Evolutionary conservation across 1,140 invertebrate genomes (phyloP).

Genomic region (Pentalonia nigronervosa): DNA sequence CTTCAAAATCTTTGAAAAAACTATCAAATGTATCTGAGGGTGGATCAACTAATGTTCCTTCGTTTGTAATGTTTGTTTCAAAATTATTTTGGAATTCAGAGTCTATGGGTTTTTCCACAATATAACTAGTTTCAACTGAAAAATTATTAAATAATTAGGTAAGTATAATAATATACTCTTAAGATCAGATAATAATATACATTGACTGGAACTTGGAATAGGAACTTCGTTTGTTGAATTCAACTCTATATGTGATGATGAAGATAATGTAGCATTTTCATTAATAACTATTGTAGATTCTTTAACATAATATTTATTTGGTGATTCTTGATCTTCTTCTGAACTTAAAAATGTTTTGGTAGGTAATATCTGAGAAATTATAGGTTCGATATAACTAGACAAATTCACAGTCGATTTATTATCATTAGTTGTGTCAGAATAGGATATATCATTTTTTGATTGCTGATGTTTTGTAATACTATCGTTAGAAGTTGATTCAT

Average conservation of each 20-base stretch:
- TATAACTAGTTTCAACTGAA: slow-evolving; percentile 39
- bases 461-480: neutral
- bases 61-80: neutral
- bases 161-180: neutral
- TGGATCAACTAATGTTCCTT: slow-evolving; percentile 4
- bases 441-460: neutral
- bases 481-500: neutral
- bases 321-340: slow-evolving; percentile 59
- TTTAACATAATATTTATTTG: slow-evolving; percentile 1
- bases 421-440: neutral
- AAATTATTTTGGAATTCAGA: slow-evolving; percentile 8
- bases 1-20: slow-evolving; percentile 54
- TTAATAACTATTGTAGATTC: neutral
- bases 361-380: slow-evolving; percentile 63
- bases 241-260: neutral
- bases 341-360: slow-evolving; percentile 64
- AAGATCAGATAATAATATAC: slow-evolving; percentile 24
- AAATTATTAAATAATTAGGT: neutral
- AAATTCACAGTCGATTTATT: neutral
- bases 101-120: slow-evolving; percentile 16
- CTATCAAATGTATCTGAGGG: slow-evolving; percentile 40
- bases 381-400: slow-evolving; percentile 50
- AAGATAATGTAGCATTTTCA: neutral
- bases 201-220: slow-evolving; percentile 5
- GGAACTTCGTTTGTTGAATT: slow-evolving; percentile 34